Evolutionary conservation across 1,140 invertebrate genomes (phyloP).

Genomic region (Hetaerina americana): DNA sequence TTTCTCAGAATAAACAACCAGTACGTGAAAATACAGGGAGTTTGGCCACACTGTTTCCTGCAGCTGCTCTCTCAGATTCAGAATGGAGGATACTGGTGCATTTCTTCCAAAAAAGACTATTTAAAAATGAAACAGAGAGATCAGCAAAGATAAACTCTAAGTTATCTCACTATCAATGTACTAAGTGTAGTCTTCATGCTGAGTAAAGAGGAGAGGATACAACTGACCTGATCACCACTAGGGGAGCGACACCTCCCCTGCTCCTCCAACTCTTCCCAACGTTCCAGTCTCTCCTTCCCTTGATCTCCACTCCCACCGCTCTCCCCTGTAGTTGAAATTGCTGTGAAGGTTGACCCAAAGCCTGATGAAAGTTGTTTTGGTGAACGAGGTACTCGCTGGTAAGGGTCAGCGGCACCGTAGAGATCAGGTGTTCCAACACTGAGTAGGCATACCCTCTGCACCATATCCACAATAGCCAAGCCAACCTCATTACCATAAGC

Average conservation of each 20-base stretch:
- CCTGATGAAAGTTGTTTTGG: conserved; percentile 42
- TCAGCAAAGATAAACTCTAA: background rate
- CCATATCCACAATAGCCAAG: conserved; percentile 84
- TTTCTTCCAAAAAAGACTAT: conserved; percentile 8
- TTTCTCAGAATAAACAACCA: background rate
- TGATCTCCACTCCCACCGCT: background rate
- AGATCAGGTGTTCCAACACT: conserved; percentile 75
- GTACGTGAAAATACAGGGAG: background rate
- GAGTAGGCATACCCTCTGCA: conserved; percentile 78
- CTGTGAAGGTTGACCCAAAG: background rate
- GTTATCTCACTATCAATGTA: background rate
- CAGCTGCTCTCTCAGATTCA: background rate
- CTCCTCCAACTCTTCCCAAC: background rate
- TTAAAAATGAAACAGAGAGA: background rate
- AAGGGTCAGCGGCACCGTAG: conserved; percentile 77
- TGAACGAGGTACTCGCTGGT: conserved; percentile 69
- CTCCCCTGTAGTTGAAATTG: background rate
- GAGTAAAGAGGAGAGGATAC: conserved; percentile 5
- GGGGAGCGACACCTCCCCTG: conserved; percentile 61
- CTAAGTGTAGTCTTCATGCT: background rate
- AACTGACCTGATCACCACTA: conserved; percentile 78
- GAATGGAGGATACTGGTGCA: background rate
- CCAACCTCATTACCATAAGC: conserved; percentile 93
- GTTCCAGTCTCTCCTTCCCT: background rate
- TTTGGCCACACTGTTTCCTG: background rate